Evolutionary conservation across 1,140 invertebrate species (phyloP).

Genomic region (Ceratina japonica): DNA sequence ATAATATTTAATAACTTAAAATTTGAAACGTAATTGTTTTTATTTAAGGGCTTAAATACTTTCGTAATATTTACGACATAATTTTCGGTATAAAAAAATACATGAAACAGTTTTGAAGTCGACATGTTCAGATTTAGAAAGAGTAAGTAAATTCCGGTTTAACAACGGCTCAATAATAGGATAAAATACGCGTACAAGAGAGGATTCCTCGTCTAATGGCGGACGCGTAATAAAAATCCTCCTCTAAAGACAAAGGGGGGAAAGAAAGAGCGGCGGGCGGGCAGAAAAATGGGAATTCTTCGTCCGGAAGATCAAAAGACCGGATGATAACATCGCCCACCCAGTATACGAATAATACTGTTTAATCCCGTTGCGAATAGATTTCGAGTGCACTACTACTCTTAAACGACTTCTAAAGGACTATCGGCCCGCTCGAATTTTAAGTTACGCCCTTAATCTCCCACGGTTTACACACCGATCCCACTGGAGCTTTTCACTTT

Average conservation of each 20-base stretch:
- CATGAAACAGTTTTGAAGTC: too few species aligned
- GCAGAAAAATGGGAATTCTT: constrained; percentile 31
- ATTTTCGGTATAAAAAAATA: too few species aligned
- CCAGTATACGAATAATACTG: constrained; percentile 7
- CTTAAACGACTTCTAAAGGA: too few species aligned
- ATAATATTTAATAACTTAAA: too few species aligned
- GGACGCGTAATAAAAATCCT: constrained; percentile 49
- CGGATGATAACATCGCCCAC: neutral
- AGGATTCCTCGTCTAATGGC: constrained; percentile 25
- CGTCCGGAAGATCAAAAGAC: constrained; percentile 27
- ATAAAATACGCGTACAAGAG: constrained; percentile 43
- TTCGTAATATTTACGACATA: too few species aligned
- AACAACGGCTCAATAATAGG: constrained; percentile 21
- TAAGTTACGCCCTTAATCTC: too few species aligned
- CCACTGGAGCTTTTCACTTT: too few species aligned
- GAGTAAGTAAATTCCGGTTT: neutral
- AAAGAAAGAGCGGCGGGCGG: constrained; percentile 32
- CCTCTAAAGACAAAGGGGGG: neutral
- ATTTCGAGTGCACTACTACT: neutral
- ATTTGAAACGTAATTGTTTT: too few species aligned
- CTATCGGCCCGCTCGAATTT: too few species aligned
- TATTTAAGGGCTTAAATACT: too few species aligned
- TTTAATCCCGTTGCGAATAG: neutral
- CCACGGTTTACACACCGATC: too few species aligned
- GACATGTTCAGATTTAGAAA: neutral